phyloP scores from a whole-genome alignment of 2,113 vertebrate species.

The Chlorocebus sabaeus region DNA sequence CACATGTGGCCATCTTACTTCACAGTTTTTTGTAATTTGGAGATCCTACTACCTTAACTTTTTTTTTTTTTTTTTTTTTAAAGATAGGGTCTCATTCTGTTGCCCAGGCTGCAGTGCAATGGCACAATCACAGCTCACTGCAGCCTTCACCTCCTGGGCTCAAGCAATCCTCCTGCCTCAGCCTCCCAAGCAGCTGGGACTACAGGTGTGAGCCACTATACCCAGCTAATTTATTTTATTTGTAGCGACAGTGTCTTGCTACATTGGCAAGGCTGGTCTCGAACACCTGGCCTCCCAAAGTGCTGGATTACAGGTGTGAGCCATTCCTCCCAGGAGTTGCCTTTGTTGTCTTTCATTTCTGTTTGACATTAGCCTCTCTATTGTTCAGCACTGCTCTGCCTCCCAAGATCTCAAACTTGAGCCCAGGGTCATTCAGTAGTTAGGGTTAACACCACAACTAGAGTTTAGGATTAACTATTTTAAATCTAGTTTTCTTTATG shows the following conservation, averaged over 20 bases:
- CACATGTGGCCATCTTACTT: background rate
- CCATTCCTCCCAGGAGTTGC: background rate
- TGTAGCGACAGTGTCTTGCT: too few species aligned
- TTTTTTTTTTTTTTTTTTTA: background rate
- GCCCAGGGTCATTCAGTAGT: background rate
- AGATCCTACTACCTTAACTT: background rate
- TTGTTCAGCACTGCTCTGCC: background rate
- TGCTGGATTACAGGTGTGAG: too few species aligned
- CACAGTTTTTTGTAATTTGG: background rate
- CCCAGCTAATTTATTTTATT: too few species aligned
- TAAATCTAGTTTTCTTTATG: background rate
- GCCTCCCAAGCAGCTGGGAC: too few species aligned
- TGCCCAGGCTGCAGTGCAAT: too few species aligned
- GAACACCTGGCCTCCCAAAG: too few species aligned
- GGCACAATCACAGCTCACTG: too few species aligned
- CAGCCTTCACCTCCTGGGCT: too few species aligned
- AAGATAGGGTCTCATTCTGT: too few species aligned
- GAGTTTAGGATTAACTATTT: background rate
- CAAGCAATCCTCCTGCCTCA: too few species aligned
- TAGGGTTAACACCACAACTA: background rate
- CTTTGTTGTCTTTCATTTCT: conserved; percentile 33
- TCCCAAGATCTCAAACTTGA: background rate
- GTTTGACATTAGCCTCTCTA: background rate
- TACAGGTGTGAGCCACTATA: too few species aligned
- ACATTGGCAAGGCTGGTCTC: too few species aligned